Base-by-base conservation (phyloP, 2,888 invertebrate species). In the Sphaerophoria rueppellii region DNA sequence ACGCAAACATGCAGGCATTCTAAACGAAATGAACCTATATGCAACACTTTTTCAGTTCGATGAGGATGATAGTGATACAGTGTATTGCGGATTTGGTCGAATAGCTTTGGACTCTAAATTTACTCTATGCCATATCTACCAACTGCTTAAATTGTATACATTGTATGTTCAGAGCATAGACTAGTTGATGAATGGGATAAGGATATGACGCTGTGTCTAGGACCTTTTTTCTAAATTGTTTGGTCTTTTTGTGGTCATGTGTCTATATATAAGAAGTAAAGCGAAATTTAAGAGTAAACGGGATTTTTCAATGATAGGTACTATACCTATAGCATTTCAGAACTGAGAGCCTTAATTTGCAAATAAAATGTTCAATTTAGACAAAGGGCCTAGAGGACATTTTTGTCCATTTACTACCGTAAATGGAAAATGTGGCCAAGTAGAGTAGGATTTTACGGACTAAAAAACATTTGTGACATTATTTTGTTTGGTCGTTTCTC, bases 91-190 rank as follows among this genome's bases (percentile, higher is more conserved):
- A 69, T 82, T 67, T 61, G 82, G 77, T 73, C 54, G 82, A 82
- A 82, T 82, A 55, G 77, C 82, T 82, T 82, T 82, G 69, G 82
- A 69, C 72, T 77, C 77, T 73, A 73, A 77, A 82, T 82, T 77
- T 73, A 82, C 82, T 65, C 57, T 32, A 60, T 40, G 60, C 61
- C 82, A 24, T 24, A 73, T 11, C 40, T 7, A 40, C 40, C 7
- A 40, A 4, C 11, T 6, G 6, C 9, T 9, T 43, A 2, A 2
- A 24, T 24, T 24, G 24, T 2, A 24, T 24, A 24, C 24, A 24
- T 24, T 24, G 43, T 43, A 57, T 70, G 76, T 32, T 61, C 54
- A n/a, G 1, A 24, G 24, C 24, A 24, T 24, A 24, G 2, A 24
- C 46, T 32, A 50, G 79, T 77, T 82, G 82, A 82, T 82, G 77